phyloP scores from a whole-genome alignment of 2,888 invertebrate genomes.

The Agapetus fuscipes region DNA sequence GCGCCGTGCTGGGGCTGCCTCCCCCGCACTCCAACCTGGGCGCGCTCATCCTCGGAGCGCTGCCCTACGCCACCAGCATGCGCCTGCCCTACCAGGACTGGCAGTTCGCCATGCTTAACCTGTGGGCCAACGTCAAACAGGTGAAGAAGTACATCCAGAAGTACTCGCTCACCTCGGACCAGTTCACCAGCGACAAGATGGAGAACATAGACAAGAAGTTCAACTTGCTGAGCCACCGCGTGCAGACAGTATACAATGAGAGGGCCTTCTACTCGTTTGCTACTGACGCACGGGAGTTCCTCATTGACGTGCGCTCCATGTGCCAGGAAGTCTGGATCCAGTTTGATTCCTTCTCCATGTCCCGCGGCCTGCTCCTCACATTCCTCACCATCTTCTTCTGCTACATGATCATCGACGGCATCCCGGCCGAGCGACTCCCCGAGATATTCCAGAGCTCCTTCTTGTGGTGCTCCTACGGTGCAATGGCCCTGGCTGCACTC shows the following conservation, averaged over 20 bases:
- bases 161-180: conserved; percentile 59
- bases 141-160: conserved; percentile 63
- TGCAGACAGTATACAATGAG: conserved; percentile 46
- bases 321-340: conserved; percentile 87
- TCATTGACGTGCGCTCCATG: conserved; percentile 51
- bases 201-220: conserved; percentile 46
- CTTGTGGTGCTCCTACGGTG: conserved; percentile 35
- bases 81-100: conserved; percentile 33
- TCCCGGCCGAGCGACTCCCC: conserved; percentile 50
- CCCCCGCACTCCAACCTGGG: conserved; percentile 84
- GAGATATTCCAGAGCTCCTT: conserved; percentile 52
- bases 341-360: conserved; percentile 77
- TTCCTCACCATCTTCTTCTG: conserved; percentile 62
- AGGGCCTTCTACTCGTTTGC: conserved; percentile 50
- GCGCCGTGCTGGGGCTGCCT: conserved; percentile 74
- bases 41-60: conserved; percentile 52
- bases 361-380: conserved; percentile 62
- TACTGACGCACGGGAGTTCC: conserved; percentile 45
- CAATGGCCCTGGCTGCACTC: conserved; percentile 29
- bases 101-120: conserved; percentile 39
- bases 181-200: conserved; percentile 52
- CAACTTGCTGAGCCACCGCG: conserved; percentile 40
- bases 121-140: conserved; percentile 58
- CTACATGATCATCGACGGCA: conserved; percentile 62
- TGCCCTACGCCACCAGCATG: conserved; percentile 44